Base-by-base conservation (phyloP, 2,797 vertebrate species). In the Macroramphosus scolopax region DNA sequence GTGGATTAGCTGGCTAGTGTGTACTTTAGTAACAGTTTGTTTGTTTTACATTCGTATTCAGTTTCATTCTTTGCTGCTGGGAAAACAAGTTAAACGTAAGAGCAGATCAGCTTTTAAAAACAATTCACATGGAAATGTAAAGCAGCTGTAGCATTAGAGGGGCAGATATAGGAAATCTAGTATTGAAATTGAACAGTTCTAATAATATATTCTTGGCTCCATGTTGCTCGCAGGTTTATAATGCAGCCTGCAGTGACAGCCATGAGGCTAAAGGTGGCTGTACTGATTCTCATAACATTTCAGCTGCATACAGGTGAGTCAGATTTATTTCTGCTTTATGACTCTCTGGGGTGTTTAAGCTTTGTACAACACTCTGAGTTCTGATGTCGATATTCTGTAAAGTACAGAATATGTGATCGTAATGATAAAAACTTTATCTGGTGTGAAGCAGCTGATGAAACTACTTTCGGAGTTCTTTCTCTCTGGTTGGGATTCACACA, bases 291-390 rank as follows among this genome's bases (percentile, higher is more conserved):
- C 35, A 5, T 73, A 12, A 52, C 70, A 39, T 5, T 76, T n/a
- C 61, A 32, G 42, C 55, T 78, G 17, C 70, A 35, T 22, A 80
- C 79, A 76, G 86, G 89, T 91, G 76, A 87, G 87, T 80, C 10
- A 37, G n/a, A 18, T 35, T 32, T 24, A 22, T 10, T 28, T 11
- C 16, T 4, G 10, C 17, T 29, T 7, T 43, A 18, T 8, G 13
- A 51, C 11, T 46, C n/a, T 14, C 3, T 6, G 24, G 3, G 22
- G 11, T 25, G 5, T 37, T 44, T 40, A 5, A 4, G n/a, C n/a
- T 36, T 17, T 13, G 5, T 26, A 36, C 34, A 20, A 16, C 34
- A 2, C 7, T 17, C 17, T 17, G n/a, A n/a, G n/a, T n/a, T n/a
- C n/a, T n/a, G n/a, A n/a, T n/a, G n/a, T n/a, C n/a, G n/a, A n/a